These are phyloP conservation scores for Aleadryas rufinucha DNA, from an alignment of 2,113 vertebrate genomes.

Conservation along the genomic window DNA sequence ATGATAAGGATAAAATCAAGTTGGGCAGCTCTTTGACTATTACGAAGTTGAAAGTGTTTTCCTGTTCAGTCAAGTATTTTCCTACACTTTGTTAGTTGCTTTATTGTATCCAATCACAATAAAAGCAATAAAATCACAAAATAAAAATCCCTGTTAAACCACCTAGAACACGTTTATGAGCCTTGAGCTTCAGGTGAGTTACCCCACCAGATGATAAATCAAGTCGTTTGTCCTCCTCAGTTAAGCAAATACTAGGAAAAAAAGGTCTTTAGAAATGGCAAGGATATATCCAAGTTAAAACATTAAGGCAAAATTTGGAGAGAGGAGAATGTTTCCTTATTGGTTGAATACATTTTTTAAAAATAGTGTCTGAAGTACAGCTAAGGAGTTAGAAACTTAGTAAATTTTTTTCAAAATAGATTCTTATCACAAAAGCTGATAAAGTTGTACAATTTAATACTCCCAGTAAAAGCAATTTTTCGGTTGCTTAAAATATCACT, in stretches of 20 bases:
- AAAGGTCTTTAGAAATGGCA: not conserved
- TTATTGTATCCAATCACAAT: not conserved
- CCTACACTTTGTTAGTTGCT: not conserved
- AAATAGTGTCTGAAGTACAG: not conserved
- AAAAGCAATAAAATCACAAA: not conserved
- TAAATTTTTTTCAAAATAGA: slow-evolving; percentile 22
- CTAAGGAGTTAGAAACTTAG: not conserved
- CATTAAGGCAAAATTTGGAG: not conserved
- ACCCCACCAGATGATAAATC: not conserved
- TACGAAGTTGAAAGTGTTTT: not conserved
- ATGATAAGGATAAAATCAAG: not conserved
- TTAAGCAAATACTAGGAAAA: not conserved
- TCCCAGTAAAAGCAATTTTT: slow-evolving; percentile 25
- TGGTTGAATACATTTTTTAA: not conserved
- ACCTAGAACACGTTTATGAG: not conserved
- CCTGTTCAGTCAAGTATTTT: not conserved
- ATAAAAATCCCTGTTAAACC: not conserved
- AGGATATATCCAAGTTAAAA: not conserved
- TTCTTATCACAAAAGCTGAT: not conserved
- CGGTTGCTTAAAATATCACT: slow-evolving; percentile 16
- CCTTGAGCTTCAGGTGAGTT: not conserved
- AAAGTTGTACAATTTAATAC: not conserved
- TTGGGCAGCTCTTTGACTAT: not conserved
- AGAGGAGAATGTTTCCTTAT: not conserved
- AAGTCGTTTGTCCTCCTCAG: not conserved